Base-by-base conservation (phyloP, 2,113 vertebrate genomes). In the Phycodurus eques region DNA sequence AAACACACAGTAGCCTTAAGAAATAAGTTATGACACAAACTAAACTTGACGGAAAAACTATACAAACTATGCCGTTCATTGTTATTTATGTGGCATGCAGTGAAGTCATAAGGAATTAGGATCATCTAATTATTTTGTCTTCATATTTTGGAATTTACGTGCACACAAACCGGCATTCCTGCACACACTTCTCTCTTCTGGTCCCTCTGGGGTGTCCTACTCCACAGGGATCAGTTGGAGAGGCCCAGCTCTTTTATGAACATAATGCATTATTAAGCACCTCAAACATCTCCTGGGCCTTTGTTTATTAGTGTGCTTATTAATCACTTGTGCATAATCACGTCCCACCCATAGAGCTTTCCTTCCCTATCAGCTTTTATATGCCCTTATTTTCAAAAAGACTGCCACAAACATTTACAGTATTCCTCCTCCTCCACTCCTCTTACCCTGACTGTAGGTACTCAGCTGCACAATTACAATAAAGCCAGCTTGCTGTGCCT, bases 221-320 rank as follows among this genome's bases (percentile, higher is more conserved):
- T 93, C 91, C 86, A 80, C 82, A 62, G 90, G 91, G 91, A 92
- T 83, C 87, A 85, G 87, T 91, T 91, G 90, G 85, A 84, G 79
- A 88, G 86, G 88, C 90, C 83, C 69, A 31, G 86, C 87, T 92
- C 91, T 91, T 92, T 94, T 93, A 94, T 92, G 92, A 93, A 92
- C 90, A 93, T 93, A 91, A 93, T 94, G 92, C 92, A 94, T 94
- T 94, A 94, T 94, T 94, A 94, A 94, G 89, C 91, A 93, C 88
- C 91, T 93, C 91, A 92, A 93, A 92, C 90, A 92, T 94, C 92
- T 92, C 92, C 91, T 93, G 92, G 93, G 92, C 89, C 88, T 92
- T 88, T 92, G 92, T 93, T 94, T 93, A 94, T 94, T 93, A 92
- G 90, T 92, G 92, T 90, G 89, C 92, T 93, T 94, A 93, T 93